Evolutionary conservation across 2,888 invertebrate species (phyloP).

Genomic region (Eumerus sabulonum): DNA sequence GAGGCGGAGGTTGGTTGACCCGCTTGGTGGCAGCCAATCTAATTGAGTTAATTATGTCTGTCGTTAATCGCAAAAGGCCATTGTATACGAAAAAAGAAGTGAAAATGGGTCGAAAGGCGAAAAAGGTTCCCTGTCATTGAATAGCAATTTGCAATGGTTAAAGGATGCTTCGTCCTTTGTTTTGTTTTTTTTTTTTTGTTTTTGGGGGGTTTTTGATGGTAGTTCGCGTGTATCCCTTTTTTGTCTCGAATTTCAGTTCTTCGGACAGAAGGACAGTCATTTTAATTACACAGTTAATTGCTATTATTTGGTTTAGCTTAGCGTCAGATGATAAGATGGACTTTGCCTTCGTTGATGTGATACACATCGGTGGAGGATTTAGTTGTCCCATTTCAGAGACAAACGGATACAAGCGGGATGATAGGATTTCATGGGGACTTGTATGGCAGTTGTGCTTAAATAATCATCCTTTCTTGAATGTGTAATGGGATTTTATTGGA

Average conservation of each 20-base stretch:
- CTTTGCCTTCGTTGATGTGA: too few relatives aligned
- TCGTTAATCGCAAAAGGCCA: conserved; percentile 41
- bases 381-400: too few relatives aligned
- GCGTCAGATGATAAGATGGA: neutral
- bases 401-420: neutral
- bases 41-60: conserved; percentile 52
- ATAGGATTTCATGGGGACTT: conserved; percentile 51
- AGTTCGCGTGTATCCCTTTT: conserved; percentile 31
- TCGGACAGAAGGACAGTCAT: conserved; percentile 1
- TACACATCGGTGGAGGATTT: too few relatives aligned
- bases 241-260: neutral
- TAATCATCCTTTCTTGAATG: conserved; percentile 33
- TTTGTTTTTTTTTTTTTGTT: too few relatives aligned
- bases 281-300: conserved; percentile 53
- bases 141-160: conserved; percentile 45
- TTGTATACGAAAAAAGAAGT: neutral
- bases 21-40: conserved; percentile 1
- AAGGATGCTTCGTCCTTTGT: conserved; percentile 22
- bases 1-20: neutral
- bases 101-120: conserved; percentile 13
- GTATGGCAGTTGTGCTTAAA: conserved; percentile 39
- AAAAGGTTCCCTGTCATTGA: conserved; percentile 35
- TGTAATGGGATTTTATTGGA: conserved; percentile 56
- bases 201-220: neutral
- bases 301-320: conserved; percentile 44